Base-by-base conservation (phyloP, 2,113 vertebrate species). In the Microcebus jonahi region DNA sequence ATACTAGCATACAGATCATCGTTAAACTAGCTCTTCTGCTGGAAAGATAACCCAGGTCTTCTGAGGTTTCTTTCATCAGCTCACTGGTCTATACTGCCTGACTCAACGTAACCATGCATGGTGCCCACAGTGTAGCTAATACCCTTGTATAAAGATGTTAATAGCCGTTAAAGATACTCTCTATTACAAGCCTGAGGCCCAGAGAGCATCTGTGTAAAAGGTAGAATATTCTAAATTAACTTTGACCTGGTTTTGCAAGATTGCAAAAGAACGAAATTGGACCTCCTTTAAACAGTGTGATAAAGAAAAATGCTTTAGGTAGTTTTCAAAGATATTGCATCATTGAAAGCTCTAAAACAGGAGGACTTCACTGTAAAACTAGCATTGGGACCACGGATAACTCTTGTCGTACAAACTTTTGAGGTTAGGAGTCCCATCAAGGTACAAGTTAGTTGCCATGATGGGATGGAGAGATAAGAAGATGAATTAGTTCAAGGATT, bases 291-390 rank as follows among this genome's bases (percentile, higher is more conserved):
- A 92, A 61, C 15, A 81, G 87, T 55, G 15, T 80, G 45, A 63
- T 55, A 36, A 71, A 90, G 23, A 71, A 89, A 97, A 95, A 79
- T 90, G 63, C n/a, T 96, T 59, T n/a, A 59, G 55, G 7, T 61
- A 48, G 17, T 39, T 95, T 76, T 77, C 29, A 29, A 77, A 96
- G 82, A 5, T n/a, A 27, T 50, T 75, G 39, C 65, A 68, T 88
- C 61, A 73, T 61, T 95, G 45, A 53, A 95, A 71, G 2, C 82
- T 67, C 36, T 71, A 36, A 67, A 91, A 83, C 29, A 48, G 10
- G 27, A 95, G 39, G 80, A 29, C 20, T 75, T 95, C 31, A 23
- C 42, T 85, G 59, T 79, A 87, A 88, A 94, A 92, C 27, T 63
- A 76, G 17, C 68, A 17, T 92, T 59, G 9, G 42, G 76, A 71